Evolutionary conservation across 2,797 vertebrate genomes (phyloP).

Genomic region (Phalanger gymnotis): DNA sequence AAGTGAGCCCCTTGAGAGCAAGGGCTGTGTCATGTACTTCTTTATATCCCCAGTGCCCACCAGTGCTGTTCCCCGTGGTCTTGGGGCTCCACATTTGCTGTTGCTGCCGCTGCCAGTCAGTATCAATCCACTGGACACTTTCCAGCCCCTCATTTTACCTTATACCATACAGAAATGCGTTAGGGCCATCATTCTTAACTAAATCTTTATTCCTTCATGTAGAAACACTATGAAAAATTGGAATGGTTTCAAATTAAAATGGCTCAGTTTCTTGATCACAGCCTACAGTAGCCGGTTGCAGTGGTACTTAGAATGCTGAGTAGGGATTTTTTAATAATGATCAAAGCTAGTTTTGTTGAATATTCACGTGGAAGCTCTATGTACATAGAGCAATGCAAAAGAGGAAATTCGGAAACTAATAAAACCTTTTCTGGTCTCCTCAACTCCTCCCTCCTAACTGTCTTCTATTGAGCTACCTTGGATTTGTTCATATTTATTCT

Average conservation of each 20-base stretch:
- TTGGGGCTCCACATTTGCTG: background rate
- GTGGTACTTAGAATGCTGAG: background rate
- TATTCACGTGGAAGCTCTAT: background rate
- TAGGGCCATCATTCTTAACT: background rate
- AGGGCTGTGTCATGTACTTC: background rate
- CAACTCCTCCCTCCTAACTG: background rate
- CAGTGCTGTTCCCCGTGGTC: background rate
- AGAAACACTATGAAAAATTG: conserved; percentile 17
- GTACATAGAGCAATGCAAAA: background rate
- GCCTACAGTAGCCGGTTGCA: background rate
- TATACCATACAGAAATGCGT: background rate
- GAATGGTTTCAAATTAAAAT: background rate
- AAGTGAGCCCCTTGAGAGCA: background rate
- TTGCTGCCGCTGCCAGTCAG: background rate
- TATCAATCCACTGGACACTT: background rate
- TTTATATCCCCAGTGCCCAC: background rate
- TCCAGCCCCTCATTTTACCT: background rate
- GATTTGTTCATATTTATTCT: background rate
- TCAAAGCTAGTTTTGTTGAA: background rate
- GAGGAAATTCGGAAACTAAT: background rate
- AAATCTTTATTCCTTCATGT: conserved; percentile 52
- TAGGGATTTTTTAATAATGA: background rate
- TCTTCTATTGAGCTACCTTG: background rate
- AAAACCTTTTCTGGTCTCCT: background rate
- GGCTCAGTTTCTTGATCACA: conserved; percentile 2